Evolutionary conservation across 2,888 invertebrate species (phyloP), one percentile per base, ranked within the genome.

Genomic region (Dryomyza anilis): DNA sequence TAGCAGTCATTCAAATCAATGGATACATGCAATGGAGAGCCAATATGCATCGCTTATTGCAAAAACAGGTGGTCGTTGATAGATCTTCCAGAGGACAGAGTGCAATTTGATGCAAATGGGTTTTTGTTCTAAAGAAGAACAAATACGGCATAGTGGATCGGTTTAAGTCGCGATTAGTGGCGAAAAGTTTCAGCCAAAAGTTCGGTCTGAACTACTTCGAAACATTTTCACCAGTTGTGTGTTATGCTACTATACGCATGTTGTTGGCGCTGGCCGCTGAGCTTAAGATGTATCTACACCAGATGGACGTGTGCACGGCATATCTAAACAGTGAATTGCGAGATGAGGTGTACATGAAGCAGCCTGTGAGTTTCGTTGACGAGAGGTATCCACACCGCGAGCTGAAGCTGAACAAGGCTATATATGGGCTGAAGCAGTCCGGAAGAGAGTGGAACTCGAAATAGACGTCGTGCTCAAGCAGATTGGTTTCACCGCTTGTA

Each of bases 371-470:
- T 23, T 71, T 63, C 43, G 52, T 43, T 12, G 39, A 59, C 30
- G 21, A 43, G 3, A 43, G 19, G 6, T 39, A 60, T 39, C 57
- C 63, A 8, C 12, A 63, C 3, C 63, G 56, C 23, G 69, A 68
- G 12, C 21, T 68, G 3, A 66, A 61, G 33, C 62, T 73, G 5
- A 60, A 69, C 3, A 73, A 71, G 45, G 65, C 70, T 0, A 52
- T 73, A 6, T 73, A 73, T 52, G 72, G 72, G 1, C 56, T 76
- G 7, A 72, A 71, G 48, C 74, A 75, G 46, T 63, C 67, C 1
- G 69, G 71, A 1, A 64, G 72, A 5, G 68, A 73, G 25, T 74
- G 72, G 73, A 71, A 74, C 36, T 45, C 46, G 12, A 71, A 69
- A 50, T 36, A 36, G 36, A 36, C n/a, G 3, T 14, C 8, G 7